These are phyloP conservation scores for Cercocebus atys DNA, from an alignment of 2,113 vertebrate genomes.

Conservation along the genomic window DNA sequence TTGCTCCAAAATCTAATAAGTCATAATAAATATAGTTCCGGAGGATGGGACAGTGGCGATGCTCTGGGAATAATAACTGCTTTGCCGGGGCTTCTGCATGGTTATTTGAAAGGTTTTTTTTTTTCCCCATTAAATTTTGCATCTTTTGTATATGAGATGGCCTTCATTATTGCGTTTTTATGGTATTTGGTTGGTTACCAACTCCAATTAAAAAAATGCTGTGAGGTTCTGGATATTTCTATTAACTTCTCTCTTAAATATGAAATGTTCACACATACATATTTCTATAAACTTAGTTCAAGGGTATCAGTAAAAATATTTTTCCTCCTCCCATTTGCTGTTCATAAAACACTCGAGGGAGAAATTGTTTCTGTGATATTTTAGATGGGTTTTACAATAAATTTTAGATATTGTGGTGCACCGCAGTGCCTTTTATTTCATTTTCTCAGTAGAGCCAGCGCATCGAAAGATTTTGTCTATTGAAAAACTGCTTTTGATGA, in stretches of 20 bases:
- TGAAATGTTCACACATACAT: neutral
- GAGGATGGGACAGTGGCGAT: neutral
- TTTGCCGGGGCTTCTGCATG: neutral
- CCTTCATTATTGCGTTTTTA: neutral
- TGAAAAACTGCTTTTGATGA: neutral
- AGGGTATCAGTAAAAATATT: conserved; percentile 33
- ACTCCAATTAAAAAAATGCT: neutral
- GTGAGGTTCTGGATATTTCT: neutral
- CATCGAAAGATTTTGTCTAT: neutral
- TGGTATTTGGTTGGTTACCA: neutral
- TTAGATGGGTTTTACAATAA: conserved; percentile 54
- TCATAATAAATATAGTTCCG: conserved; percentile 1
- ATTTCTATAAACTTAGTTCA: conserved; percentile 43
- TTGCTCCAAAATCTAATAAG: conserved; percentile 46
- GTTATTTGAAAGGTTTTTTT: neutral
- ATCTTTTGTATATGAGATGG: neutral
- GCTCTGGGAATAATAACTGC: neutral
- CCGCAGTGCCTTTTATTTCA: neutral
- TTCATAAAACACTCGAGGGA: conserved; percentile 47
- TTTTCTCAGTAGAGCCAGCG: neutral
- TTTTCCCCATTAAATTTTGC: neutral
- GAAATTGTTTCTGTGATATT: conserved; percentile 52
- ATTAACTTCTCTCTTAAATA: conserved; percentile 19
- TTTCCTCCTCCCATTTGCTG: conserved; percentile 11
- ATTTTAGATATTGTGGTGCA: conserved; percentile 35